These are phyloP conservation scores for Arothron firmamentum DNA, from an alignment of 2,113 vertebrate genomes.

Conservation along the genomic window DNA sequence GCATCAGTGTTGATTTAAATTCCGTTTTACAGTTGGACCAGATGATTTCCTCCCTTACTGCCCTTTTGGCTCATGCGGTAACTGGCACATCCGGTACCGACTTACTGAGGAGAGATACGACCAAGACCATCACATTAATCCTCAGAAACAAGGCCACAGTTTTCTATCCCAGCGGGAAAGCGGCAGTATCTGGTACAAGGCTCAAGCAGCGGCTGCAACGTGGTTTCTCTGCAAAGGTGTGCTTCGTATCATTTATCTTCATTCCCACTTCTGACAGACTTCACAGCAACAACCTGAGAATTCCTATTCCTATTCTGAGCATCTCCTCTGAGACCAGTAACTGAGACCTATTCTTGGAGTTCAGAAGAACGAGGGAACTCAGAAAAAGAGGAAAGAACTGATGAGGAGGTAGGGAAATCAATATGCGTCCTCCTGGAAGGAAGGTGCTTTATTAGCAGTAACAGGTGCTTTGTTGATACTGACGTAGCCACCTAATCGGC, in stretches of 20 bases:
- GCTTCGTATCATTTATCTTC: constrained; percentile 34
- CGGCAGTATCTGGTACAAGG: background rate
- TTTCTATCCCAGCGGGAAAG: constrained; percentile 3
- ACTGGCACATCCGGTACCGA: background rate
- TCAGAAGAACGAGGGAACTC: constrained; percentile 26
- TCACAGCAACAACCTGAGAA: constrained; percentile 32
- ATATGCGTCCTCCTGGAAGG: constrained; percentile 27
- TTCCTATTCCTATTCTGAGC: constrained; percentile 18
- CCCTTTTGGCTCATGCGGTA: background rate
- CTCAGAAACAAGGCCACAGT: constrained; percentile 27
- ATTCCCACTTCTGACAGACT: constrained; percentile 16
- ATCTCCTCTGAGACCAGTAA: constrained; percentile 18
- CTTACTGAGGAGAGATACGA: background rate
- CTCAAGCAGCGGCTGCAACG: background rate
- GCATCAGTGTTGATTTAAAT: too few relatives aligned
- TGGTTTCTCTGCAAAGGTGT: constrained; percentile 2
- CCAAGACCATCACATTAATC: constrained; percentile 3
- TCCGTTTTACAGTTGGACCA: too few relatives aligned
- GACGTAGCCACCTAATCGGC: constrained; percentile 37
- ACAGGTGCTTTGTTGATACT: constrained; percentile 23
- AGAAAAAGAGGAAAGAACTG: constrained; percentile 13
- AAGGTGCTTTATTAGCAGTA: constrained; percentile 3
- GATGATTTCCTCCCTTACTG: too few relatives aligned
- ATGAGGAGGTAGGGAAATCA: constrained; percentile 34
- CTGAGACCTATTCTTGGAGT: constrained; percentile 34